Conservation (phyloP, 2,888 invertebrate genomes). For the Aporophyla nigra region DNA sequence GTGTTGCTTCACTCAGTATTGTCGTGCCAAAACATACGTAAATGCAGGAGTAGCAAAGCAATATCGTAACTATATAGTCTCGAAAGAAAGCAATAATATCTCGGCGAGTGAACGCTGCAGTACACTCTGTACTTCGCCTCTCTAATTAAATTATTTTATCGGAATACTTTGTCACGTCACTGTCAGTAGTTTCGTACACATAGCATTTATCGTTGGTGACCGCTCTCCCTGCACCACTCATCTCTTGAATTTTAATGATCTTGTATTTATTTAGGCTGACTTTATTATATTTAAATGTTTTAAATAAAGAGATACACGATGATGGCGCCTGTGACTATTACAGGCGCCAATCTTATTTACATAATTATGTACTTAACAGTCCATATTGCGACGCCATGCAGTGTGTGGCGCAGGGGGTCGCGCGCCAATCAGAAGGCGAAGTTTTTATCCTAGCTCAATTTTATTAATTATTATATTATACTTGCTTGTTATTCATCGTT, state of each 20-base stretch:
- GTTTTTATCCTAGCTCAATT: constrained; percentile 88
- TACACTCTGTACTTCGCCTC: constrained; percentile 63
- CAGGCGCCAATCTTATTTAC: constrained; percentile 44
- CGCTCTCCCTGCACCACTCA: constrained; percentile 39
- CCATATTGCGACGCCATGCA: constrained; percentile 6
- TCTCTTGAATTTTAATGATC: constrained; percentile 35
- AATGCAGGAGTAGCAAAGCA: constrained; percentile 79
- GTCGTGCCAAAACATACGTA: constrained; percentile 80
- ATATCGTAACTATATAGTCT: constrained; percentile 77
- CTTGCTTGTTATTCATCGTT: constrained; percentile 86
- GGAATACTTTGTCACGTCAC: constrained; percentile 49
- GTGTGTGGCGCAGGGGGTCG: constrained; percentile 62
- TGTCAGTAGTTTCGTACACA: constrained; percentile 44
- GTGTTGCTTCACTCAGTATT: constrained; percentile 72
- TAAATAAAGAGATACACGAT: constrained; percentile 17
- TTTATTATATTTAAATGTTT: constrained; percentile 45
- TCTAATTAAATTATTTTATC: constrained; percentile 33
- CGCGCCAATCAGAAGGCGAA: constrained; percentile 72
- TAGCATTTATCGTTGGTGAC: constrained; percentile 55
- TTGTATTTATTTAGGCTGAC: constrained; percentile 52
- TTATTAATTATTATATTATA: constrained; percentile 83
- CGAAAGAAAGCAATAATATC: constrained; percentile 67
- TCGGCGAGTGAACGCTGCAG: constrained; percentile 48
- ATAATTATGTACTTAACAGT: constrained; percentile 55
- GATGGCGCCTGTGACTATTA: constrained; percentile 51